Percentiles rank a stretch among this genome's conserved stretches.
Conservation (phyloP, 2,888 invertebrate genomes). For the Megaustenia siamemsis region DNA sequence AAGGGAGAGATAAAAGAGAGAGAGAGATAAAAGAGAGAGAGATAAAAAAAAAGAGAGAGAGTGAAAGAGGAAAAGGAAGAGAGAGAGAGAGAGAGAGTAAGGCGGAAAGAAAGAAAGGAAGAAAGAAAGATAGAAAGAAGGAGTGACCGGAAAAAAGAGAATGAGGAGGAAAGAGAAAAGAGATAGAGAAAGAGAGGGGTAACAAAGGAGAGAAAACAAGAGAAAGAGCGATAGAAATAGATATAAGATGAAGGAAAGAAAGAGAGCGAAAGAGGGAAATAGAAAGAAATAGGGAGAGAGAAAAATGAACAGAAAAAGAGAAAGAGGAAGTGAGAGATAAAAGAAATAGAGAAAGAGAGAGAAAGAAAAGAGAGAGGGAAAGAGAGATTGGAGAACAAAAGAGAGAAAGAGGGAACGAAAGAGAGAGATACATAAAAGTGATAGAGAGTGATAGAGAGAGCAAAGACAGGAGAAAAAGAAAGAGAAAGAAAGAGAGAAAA, state of each 20-base stretch:
- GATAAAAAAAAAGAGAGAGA: no score
- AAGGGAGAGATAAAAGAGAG: not conserved
- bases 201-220: constrained; percentile 11
- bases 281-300: no score
- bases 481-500: not conserved
- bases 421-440: not conserved
- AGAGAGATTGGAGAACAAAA: no score
- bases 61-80: no score
- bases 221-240: not conserved
- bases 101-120: no score
- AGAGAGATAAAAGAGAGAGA: no score
- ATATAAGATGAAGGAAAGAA: no score
- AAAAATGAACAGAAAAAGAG: no score
- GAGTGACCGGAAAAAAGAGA: not conserved
- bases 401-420: not conserved
- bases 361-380: not conserved
- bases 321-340: no score
- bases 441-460: not conserved
- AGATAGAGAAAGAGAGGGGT: constrained; percentile 12
- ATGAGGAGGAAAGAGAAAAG: not conserved
- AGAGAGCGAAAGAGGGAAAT: no score
- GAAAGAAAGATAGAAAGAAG: not conserved
- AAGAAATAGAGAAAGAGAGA: no score
- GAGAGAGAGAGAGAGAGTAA: no score
- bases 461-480: not conserved